These are phyloP conservation scores for Regulus satrapa DNA, from an alignment of 2,113 vertebrate species.

Conservation along the genomic window DNA sequence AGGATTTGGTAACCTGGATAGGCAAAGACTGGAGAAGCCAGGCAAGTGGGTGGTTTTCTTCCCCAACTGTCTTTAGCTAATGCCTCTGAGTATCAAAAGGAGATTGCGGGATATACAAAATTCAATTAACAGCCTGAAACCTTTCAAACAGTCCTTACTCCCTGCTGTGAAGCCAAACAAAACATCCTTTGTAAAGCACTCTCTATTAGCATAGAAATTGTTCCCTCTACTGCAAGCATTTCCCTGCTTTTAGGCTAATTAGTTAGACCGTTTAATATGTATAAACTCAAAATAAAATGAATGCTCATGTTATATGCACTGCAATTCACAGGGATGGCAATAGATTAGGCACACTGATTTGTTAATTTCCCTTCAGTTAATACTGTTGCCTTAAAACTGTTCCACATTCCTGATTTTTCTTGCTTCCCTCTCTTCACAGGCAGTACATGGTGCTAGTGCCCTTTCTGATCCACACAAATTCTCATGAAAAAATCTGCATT, in stretches of 20 bases:
- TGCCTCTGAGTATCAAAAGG: background rate
- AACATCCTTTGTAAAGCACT: constrained; percentile 9
- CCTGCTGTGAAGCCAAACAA: constrained; percentile 18
- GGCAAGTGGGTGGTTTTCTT: background rate
- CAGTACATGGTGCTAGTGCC: constrained; percentile 62
- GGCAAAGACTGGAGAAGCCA: background rate
- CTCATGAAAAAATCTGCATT: constrained; percentile 58
- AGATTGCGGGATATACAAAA: constrained; percentile 17
- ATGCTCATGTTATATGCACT: background rate
- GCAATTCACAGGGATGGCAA: background rate
- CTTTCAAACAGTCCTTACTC: background rate
- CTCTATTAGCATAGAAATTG: constrained; percentile 8
- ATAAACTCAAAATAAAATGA: constrained; percentile 5
- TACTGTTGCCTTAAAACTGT: background rate
- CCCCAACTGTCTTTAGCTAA: background rate
- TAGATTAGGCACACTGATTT: background rate
- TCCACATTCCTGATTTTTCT: background rate
- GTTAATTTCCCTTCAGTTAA: background rate
- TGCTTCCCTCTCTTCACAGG: constrained; percentile 10
- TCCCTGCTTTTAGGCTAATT: constrained; percentile 15
- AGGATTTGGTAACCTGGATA: background rate
- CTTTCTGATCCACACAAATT: background rate
- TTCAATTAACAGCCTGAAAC: constrained; percentile 21
- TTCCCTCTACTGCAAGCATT: background rate
- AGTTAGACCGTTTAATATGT: background rate